Percentiles rank a stretch among this genome's conserved stretches.
Conservation (phyloP, 2,888 invertebrate species). For the Troides helena region DNA sequence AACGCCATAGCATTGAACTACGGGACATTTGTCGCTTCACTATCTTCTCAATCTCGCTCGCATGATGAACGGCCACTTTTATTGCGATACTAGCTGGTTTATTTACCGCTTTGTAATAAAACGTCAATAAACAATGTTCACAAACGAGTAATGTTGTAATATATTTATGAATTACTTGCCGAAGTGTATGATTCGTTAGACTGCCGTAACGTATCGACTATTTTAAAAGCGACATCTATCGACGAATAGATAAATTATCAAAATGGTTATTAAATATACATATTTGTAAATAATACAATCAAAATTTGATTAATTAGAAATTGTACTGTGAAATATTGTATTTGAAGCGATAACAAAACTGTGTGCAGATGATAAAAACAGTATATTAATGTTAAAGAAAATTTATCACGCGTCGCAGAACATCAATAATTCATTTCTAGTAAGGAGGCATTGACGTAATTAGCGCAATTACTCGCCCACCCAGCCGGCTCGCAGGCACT, state of each 20-base stretch:
- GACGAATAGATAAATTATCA: constrained; percentile 49
- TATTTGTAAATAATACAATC: constrained; percentile 1
- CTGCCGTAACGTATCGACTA: neutral
- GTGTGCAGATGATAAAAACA: constrained; percentile 44
- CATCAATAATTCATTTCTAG: constrained; percentile 76
- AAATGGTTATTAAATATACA: neutral
- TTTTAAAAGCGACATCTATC: constrained; percentile 59
- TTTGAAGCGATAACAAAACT: neutral
- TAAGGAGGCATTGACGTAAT: constrained; percentile 73
- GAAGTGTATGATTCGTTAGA: constrained; percentile 28
- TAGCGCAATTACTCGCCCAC: constrained; percentile 76
- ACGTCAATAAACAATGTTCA: constrained; percentile 67
- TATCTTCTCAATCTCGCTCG: constrained; percentile 65
- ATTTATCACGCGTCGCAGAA: constrained; percentile 60
- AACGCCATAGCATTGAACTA: constrained; percentile 56
- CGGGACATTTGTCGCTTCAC: constrained; percentile 53
- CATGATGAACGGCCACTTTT: constrained; percentile 68
- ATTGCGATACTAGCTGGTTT: constrained; percentile 66
- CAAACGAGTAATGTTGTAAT: constrained; percentile 58
- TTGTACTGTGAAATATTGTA: neutral
- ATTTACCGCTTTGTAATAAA: constrained; percentile 69
- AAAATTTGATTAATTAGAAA: neutral
- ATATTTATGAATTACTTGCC: constrained; percentile 58
- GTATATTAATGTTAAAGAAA: constrained; percentile 41
- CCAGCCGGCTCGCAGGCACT: constrained; percentile 49